Percentiles rank a stretch among this genome's conserved stretches.
Evolutionary conservation across 2,113 vertebrate genomes (phyloP).

Genomic region (Carassius carassius): DNA sequence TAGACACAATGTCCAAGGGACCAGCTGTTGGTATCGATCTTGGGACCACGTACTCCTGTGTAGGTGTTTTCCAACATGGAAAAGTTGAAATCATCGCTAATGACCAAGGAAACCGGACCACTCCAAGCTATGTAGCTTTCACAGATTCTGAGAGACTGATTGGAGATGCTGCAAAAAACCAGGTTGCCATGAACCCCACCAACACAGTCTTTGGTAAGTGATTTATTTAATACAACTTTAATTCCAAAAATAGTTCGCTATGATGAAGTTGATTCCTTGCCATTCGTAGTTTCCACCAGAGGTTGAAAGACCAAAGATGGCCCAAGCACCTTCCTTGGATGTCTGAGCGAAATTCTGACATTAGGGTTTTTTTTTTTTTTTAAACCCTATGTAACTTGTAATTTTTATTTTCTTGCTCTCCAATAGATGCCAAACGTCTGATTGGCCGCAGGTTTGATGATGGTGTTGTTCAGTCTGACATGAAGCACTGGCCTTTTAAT

Average conservation of each 20-base stretch:
- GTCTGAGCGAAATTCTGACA: slow-evolving; percentile 42
- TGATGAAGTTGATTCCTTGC: slow-evolving; percentile 76
- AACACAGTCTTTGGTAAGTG: slow-evolving; percentile 80
- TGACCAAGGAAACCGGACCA: slow-evolving; percentile 83
- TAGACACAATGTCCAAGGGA: slow-evolving; percentile 86
- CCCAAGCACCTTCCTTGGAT: slow-evolving; percentile 60
- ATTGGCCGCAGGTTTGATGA: slow-evolving; percentile 81
- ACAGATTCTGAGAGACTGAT: slow-evolving; percentile 77
- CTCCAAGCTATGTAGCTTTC: slow-evolving; percentile 81
- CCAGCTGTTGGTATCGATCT: slow-evolving; percentile 94
- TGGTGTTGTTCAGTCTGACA: slow-evolving; percentile 77
- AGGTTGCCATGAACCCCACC: slow-evolving; percentile 83
- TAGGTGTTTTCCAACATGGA: slow-evolving; percentile 97
- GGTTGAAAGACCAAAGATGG: slow-evolving; percentile 59
- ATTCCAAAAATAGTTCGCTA: slow-evolving; percentile 23
- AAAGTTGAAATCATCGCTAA: slow-evolving; percentile 99
- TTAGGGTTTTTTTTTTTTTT: neutral
- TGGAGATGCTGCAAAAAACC: slow-evolving; percentile 80
- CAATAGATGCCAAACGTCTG: slow-evolving; percentile 78
- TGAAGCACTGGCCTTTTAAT: slow-evolving; percentile 82
- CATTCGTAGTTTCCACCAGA: slow-evolving; percentile 76
- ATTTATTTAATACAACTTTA: neutral
- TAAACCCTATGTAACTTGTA: no score
- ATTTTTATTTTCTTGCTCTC: rapidly evolving
- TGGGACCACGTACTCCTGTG: slow-evolving; percentile 97